Percentiles rank a stretch among this genome's conserved stretches.
These are phyloP conservation scores for Sphenodon punctatus DNA, from an alignment of 2,797 vertebrate genomes.

Conservation along the genomic window DNA sequence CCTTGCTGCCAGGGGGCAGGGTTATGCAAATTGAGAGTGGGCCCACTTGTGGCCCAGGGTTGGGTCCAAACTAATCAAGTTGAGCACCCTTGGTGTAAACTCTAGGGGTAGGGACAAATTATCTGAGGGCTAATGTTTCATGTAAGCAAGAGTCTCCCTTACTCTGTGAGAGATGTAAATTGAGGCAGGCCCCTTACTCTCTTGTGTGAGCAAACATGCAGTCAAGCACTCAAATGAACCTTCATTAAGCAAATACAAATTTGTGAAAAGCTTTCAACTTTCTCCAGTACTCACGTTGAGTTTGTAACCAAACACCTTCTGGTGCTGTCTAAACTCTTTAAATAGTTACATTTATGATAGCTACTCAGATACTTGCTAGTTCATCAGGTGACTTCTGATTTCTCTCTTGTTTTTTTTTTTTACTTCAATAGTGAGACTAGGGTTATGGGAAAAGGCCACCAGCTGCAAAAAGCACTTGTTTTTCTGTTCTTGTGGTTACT, in stretches of 20 bases:
- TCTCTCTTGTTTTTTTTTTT: not conserved
- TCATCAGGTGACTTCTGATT: not conserved
- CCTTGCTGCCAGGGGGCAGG: too few species aligned
- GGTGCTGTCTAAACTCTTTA: not conserved
- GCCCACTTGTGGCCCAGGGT: too few species aligned
- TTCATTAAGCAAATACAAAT: not conserved
- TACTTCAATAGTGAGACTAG: not conserved
- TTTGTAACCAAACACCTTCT: not conserved
- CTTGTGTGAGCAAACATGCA: not conserved
- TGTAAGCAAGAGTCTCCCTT: too few species aligned
- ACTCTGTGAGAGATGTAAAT: too few species aligned
- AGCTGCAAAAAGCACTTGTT: constrained; percentile 55
- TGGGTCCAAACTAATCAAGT: too few species aligned
- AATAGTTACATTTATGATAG: not conserved
- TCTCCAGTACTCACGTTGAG: not conserved
- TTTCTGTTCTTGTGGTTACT: constrained; percentile 80
- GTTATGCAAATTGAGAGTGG: too few species aligned
- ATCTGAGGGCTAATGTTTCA: too few species aligned
- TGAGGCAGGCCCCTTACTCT: not conserved
- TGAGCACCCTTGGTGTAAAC: too few species aligned
- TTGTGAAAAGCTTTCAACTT: not conserved
- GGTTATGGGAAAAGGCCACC: constrained; percentile 27
- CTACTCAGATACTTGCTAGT: not conserved
- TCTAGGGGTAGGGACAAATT: too few species aligned
- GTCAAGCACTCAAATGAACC: not conserved